Base-by-base conservation (phyloP, 2,797 vertebrate species). In the Danio albolineatus region DNA sequence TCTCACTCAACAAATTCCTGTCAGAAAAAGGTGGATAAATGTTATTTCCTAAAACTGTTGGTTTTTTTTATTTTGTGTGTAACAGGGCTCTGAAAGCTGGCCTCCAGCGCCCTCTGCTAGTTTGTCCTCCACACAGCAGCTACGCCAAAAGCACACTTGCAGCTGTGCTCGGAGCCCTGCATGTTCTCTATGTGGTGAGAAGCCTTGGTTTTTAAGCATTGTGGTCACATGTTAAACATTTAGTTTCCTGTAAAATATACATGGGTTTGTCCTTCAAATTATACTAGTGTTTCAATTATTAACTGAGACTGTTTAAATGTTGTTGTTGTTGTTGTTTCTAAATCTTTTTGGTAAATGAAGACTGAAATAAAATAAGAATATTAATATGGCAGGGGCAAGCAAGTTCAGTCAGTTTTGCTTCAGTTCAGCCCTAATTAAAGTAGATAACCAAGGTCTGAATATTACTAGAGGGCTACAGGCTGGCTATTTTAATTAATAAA, bases 141-240 rank as follows among this genome's bases (percentile, higher is more conserved):
- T 95, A 94, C 62, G 86, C 90, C 57, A 88, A 84, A 81, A 91
- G 87, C 86, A 83, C 86, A 0, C 10, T 95, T 41, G 92, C 87
- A 59, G 93, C 92, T 16, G 85, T 90, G 0, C 91, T 95, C 0
- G 94, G 94, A 46, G 93, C 94, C 7, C 89, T 95, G 76, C 94
- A 95, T 10, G 91, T 86, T 60, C 92, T 95, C 71, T 95, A 95
- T 86, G 90, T 91, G 91, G 94, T 95, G 73, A 92, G 90, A 71
- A 19, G 48, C 41, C 2, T 65, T 14, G 17, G 70, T 44, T 73
- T 43, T 39, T 6, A 6, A 41, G 0, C 36, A 17, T 51, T 54
- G 39, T 69, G 14, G 6, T n/a, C 7, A 39, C 4, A 12, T 39
- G 61, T 28, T 71, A 14, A 19, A n/a, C 13, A 8, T 21, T 21